A percentile compares a stretch with the other conserved stretches of the same genome.
Evolutionary conservation across 2,113 vertebrate species (phyloP).

Genomic region (Tenebrosternarchus preto): DNA sequence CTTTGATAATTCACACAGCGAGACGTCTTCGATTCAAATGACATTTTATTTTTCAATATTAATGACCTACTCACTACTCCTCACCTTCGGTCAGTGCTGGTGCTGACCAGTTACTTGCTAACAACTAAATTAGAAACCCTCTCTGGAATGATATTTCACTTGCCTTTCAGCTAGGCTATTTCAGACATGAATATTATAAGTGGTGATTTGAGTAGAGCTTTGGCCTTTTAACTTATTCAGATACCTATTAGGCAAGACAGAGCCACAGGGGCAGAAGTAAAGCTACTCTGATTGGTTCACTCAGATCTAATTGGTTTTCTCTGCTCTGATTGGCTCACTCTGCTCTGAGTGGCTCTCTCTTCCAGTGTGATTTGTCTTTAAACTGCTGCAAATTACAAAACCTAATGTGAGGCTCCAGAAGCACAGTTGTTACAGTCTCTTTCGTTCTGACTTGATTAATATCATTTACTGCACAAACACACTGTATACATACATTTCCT

Average conservation of each 20-base stretch:
- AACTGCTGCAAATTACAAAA: slow-evolving; percentile 13
- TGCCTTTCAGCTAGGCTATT: slow-evolving; percentile 69
- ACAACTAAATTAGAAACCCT: slow-evolving; percentile 69
- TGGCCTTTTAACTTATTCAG: slow-evolving; percentile 75
- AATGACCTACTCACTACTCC: slow-evolving; percentile 54
- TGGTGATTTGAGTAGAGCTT: slow-evolving; percentile 64
- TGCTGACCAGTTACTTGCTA: slow-evolving; percentile 54
- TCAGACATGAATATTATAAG: slow-evolving; percentile 72
- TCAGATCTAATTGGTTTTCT: slow-evolving; percentile 33
- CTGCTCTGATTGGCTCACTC: slow-evolving; percentile 36
- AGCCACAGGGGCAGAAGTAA: slow-evolving; percentile 46
- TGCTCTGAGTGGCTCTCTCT: slow-evolving; percentile 35
- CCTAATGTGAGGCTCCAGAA: background rate
- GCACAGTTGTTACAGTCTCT: background rate
- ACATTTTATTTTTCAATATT: slow-evolving; percentile 7
- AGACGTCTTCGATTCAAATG: background rate
- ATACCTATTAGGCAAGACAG: slow-evolving; percentile 62
- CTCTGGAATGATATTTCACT: slow-evolving; percentile 70
- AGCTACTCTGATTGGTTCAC: slow-evolving; percentile 41
- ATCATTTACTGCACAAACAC: background rate
- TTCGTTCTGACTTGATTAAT: background rate
- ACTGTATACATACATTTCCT: background rate
- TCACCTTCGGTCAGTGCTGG: slow-evolving; percentile 57
- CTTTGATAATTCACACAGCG: slow-evolving; percentile 18
- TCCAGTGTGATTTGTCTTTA: slow-evolving; percentile 5